Evolutionary conservation across 1,140 invertebrate species (phyloP), one percentile per base, ranked within the genome.

Genomic region (Pectinophora gossypiella): DNA sequence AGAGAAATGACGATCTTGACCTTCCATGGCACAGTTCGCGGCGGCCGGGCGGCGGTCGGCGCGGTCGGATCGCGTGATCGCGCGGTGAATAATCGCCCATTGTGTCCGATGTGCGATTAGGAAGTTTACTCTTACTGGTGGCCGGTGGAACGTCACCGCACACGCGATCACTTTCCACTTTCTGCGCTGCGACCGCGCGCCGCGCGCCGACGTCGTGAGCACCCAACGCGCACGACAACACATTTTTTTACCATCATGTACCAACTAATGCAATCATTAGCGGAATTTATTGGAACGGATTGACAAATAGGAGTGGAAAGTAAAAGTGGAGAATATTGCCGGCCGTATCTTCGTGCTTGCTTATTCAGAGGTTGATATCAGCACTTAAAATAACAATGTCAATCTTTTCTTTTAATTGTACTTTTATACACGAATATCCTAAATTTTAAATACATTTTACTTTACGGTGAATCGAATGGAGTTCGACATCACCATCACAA

Each of bases 81-180:
- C 44, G 49, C 16, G 36, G 52, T 51, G 51, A 53, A 51, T 61
- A 59, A 71, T 64, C 59, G 59, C 44, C 56, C 50, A 65, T 65
- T 62, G 61, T 68, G 53, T 51, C 48, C 59, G 50, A 43, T 54
- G 54, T 48, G 51, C 56, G 48, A 68, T 77, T 72, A 81, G 74
- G 76, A 77, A 81, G 74, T 79, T 79, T 76, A 81, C 77, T 79
- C 81, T 79, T 81, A 76, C 77, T 72, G 53, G 38, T 49, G 46
- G n/a, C 36, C 36, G 52, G 52, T 51, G 64, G 62, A 70, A 72
- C 72, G 71, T 71, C 56, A 57, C 62, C 23, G 44, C 56, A 64
- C 78, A 78, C 76, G 78, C 77, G 68, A 81, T 64, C 66, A 78
- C 77, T 81, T 84, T 81, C 74, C 53, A 75, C 76, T 78, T 74